phyloP scores from a whole-genome alignment of 2,888 invertebrate species.

The Rambutsinella grinnellia region DNA sequence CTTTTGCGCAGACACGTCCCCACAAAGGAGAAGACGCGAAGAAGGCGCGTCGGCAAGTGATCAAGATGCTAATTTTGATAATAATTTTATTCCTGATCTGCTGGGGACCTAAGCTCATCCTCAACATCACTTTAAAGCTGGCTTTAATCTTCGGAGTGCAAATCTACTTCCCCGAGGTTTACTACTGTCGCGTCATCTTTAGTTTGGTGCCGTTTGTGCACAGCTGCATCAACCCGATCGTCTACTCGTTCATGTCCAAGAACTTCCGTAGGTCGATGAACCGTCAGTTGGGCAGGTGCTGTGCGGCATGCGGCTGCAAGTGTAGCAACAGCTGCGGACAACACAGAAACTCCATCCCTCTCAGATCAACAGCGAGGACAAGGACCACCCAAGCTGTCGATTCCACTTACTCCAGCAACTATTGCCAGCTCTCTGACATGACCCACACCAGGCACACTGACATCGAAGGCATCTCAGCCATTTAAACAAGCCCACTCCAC shows the following conservation, averaged over 20 bases:
- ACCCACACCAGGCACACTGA: slow-evolving; percentile 61
- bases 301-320: slow-evolving; percentile 60
- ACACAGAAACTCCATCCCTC: slow-evolving; percentile 57
- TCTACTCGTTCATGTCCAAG: slow-evolving; percentile 69
- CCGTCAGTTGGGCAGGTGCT: slow-evolving; percentile 65
- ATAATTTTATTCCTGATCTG: slow-evolving; percentile 71
- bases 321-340: slow-evolving; percentile 51
- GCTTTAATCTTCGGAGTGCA: slow-evolving; percentile 62
- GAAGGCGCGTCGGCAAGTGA: slow-evolving; percentile 69
- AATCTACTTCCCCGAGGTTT: slow-evolving; percentile 67
- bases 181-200: slow-evolving; percentile 68
- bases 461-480: slow-evolving; percentile 60
- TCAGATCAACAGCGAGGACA: slow-evolving; percentile 58
- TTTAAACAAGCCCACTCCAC: too few relatives aligned
- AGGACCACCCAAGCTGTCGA: slow-evolving; percentile 56
- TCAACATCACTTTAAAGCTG: slow-evolving; percentile 69
- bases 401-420: slow-evolving; percentile 61
- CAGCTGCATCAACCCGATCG: slow-evolving; percentile 66
- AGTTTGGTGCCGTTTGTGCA: slow-evolving; percentile 69
- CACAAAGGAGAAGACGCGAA: slow-evolving; percentile 67
- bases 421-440: slow-evolving; percentile 60
- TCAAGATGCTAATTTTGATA: slow-evolving; percentile 72
- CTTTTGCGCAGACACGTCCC: slow-evolving; percentile 47
- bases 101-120: slow-evolving; percentile 72
- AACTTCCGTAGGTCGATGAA: slow-evolving; percentile 68